These are phyloP conservation scores for Sussaba pulchella DNA, from an alignment of 2,888 invertebrate genomes.

Conservation along the genomic window DNA sequence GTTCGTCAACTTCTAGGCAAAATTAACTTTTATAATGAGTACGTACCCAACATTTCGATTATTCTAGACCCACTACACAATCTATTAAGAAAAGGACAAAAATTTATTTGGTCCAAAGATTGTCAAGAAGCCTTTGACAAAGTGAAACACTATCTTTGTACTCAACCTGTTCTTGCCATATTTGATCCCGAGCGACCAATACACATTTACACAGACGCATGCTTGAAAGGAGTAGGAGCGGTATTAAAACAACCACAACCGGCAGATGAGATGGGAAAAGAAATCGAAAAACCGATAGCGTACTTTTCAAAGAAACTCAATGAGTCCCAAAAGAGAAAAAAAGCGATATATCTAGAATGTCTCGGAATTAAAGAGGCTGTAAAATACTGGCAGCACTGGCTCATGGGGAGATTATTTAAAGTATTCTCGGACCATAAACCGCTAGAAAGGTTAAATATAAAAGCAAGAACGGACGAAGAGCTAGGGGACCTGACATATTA, in stretches of 20 bases:
- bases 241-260: too few relatives aligned
- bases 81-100: constrained; percentile 19
- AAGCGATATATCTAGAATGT: constrained; percentile 42
- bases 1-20: constrained; percentile 38
- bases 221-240: constrained; percentile 14
- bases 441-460: constrained; percentile 70
- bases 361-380: constrained; percentile 44
- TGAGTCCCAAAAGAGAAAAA: constrained; percentile 13
- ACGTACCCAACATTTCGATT: constrained; percentile 24
- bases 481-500: constrained; percentile 69
- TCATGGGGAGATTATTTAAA: constrained; percentile 44
- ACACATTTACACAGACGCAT: constrained; percentile 26
- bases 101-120: constrained; percentile 5
- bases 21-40: too few relatives aligned
- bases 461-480: too few relatives aligned
- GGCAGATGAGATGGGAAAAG: too few relatives aligned
- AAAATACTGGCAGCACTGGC: constrained; percentile 51
- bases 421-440: constrained; percentile 68
- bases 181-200: constrained; percentile 12
- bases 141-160: constrained; percentile 12
- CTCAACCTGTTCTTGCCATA: constrained; percentile 15
- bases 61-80: constrained; percentile 5
- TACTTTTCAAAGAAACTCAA: too few relatives aligned
- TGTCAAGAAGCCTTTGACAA: not conserved
- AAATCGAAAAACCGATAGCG: too few relatives aligned